phyloP scores from a whole-genome alignment of 2,888 invertebrate species.

The Pyrocoelia pectoralis region DNA sequence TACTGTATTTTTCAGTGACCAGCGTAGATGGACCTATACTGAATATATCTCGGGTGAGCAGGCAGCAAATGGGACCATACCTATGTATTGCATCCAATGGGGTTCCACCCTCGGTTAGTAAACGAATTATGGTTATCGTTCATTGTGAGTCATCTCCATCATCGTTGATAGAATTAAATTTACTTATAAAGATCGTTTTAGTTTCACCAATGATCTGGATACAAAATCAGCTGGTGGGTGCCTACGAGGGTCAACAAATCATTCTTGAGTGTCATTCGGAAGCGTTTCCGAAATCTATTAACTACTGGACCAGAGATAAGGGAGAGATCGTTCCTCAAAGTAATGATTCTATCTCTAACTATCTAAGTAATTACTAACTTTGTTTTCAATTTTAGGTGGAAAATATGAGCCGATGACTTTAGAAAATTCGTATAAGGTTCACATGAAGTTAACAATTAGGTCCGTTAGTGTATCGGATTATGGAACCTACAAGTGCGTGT shows the following conservation, averaged over 20 bases:
- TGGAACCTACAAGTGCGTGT: constrained; percentile 82
- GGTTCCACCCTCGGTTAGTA: constrained; percentile 86
- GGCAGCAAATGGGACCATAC: constrained; percentile 81
- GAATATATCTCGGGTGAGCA: constrained; percentile 72
- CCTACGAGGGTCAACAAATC: constrained; percentile 70
- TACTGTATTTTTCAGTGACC: constrained; percentile 60
- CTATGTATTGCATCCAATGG: constrained; percentile 83
- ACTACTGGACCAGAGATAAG: constrained; percentile 75
- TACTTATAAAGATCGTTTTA: constrained; percentile 49
- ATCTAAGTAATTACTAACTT: neutral
- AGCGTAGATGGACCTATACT: constrained; percentile 73
- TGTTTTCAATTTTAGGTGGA: constrained; percentile 49
- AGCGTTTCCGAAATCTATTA: constrained; percentile 76
- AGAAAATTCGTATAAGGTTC: constrained; percentile 79
- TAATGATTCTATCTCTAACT: constrained; percentile 49
- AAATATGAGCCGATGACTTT: constrained; percentile 76
- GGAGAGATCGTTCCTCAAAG: constrained; percentile 71
- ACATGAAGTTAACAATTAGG: constrained; percentile 77
- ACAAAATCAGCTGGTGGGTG: constrained; percentile 75
- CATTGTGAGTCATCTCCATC: constrained; percentile 68
- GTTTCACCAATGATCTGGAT: constrained; percentile 80
- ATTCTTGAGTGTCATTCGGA: constrained; percentile 78
- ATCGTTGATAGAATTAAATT: constrained; percentile 34
- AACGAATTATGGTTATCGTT: constrained; percentile 86
- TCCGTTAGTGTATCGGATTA: constrained; percentile 74